Evolutionary conservation across 2,113 vertebrate genomes (phyloP).

Genomic region (Corydoras maculifer): DNA sequence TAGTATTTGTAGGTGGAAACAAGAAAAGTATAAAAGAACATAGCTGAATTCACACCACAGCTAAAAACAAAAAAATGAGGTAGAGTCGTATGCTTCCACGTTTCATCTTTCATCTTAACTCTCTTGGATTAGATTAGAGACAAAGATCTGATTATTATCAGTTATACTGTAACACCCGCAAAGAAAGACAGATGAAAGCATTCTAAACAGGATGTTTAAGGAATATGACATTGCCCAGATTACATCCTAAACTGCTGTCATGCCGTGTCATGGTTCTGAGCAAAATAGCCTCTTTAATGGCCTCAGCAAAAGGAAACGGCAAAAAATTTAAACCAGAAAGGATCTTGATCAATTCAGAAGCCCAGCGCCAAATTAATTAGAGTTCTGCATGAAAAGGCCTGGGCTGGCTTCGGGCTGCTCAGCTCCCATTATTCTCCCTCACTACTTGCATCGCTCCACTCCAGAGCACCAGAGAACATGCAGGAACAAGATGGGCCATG

Average conservation of each 20-base stretch:
- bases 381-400: conserved; percentile 81
- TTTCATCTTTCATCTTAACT: too few species aligned
- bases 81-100: too few species aligned
- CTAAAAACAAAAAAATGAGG: too few species aligned
- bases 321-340: conserved; percentile 86
- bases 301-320: conserved; percentile 61
- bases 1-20: too few species aligned
- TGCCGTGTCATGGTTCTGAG: conserved; percentile 3
- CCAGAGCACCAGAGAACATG: conserved; percentile 57
- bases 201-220: too few species aligned
- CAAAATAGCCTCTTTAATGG: conserved; percentile 24
- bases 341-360: conserved; percentile 93
- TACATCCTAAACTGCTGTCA: conserved; percentile 4
- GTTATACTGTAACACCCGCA: too few species aligned
- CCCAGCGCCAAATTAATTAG: conserved; percentile 95
- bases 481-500: conserved; percentile 75
- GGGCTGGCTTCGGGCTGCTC: conserved; percentile 72
- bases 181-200: too few species aligned
- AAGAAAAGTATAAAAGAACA: too few species aligned
- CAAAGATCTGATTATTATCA: too few species aligned
- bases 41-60: too few species aligned
- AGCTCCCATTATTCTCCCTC: conserved; percentile 76
- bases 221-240: neutral
- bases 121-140: too few species aligned
- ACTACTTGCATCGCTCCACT: conserved; percentile 29